Evolutionary conservation across 2,888 invertebrate genomes (phyloP).

Genomic region (Acleris sparsana): DNA sequence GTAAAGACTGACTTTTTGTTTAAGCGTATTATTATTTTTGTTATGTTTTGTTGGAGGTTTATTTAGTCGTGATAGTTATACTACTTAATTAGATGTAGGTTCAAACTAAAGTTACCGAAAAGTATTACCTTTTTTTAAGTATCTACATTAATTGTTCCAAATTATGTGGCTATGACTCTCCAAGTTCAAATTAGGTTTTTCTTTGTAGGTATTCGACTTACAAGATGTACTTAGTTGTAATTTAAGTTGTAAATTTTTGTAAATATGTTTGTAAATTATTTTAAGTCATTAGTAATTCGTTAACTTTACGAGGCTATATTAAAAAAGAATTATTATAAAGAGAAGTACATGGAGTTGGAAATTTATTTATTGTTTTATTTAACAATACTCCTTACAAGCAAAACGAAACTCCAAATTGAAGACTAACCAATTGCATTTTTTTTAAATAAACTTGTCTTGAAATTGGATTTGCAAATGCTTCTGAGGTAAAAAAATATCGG

Average conservation of each 20-base stretch:
- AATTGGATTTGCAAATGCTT: too few species aligned
- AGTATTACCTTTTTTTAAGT: slow-evolving; percentile 78
- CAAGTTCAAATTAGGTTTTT: slow-evolving; percentile 49
- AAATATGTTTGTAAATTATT: slow-evolving; percentile 60
- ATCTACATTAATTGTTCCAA: slow-evolving; percentile 56
- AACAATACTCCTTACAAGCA: background rate
- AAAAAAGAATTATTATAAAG: slow-evolving; percentile 55
- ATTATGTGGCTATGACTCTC: slow-evolving; percentile 69
- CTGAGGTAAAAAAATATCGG: too few species aligned
- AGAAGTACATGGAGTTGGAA: slow-evolving; percentile 51
- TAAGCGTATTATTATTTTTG: slow-evolving; percentile 58
- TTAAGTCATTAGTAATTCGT: slow-evolving; percentile 40
- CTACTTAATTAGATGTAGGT: slow-evolving; percentile 54
- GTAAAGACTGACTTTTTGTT: slow-evolving; percentile 75
- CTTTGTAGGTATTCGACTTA: slow-evolving; percentile 39
- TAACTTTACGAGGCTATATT: slow-evolving; percentile 70
- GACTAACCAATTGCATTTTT: background rate
- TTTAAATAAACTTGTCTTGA: background rate
- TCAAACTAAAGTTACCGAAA: slow-evolving; percentile 80
- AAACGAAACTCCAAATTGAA: background rate
- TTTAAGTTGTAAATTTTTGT: slow-evolving; percentile 57
- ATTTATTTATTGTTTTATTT: slow-evolving; percentile 55
- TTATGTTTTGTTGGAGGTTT: slow-evolving; percentile 76
- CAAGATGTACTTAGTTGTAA: slow-evolving; percentile 39
- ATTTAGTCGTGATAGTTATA: slow-evolving; percentile 77